Base-by-base conservation (phyloP, 2,113 vertebrate species). In the Cacatua alba region DNA sequence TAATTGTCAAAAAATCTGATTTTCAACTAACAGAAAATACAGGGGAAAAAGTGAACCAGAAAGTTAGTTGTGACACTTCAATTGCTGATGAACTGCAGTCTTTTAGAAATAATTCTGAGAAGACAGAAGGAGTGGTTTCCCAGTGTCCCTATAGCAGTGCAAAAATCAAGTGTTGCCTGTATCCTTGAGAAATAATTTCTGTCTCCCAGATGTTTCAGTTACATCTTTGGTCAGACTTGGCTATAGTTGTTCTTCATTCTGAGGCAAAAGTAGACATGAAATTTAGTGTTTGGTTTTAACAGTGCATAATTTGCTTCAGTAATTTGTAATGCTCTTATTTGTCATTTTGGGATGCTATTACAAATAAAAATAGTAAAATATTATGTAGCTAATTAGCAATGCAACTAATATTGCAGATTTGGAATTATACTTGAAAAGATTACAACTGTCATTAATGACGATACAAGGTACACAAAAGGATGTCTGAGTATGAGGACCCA, bases 401-500 rank as follows among this genome's bases (percentile, higher is more conserved):
- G n/a, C 44, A 78, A 94, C 46, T 91, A 74, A 60, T 93, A 52
- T 82, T 93, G 80, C 96, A 99, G 99, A 96, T 99, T 99, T 96
- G 98, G 97, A 91, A 95, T 98, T 74, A 99, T 99, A 90, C 98
- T 99, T 76, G 98, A 99, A 74, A 99, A 99, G 97, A 99, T 99
- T 97, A 99, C 99, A 97, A 98, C 98, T 8, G 98, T 99, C 41
- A 99, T 99, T 92, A 99, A 99, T 95, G 98, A 99, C 68, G 99
- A 99, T 91, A 98, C 98, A 41, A 98, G 98, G 82, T 99, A 99
- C 87, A 96, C 98, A 74, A 99, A 99, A 97, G 99, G 99, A 76
- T 99, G 99, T 92, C 97, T 99, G 76, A 99, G 98, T 86, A 99
- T 99, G 99, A 99, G 99, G 80, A 99, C 99, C 13, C 99, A 99